These are phyloP conservation scores for Mesopsocus fuscifrons DNA, from an alignment of 2,888 invertebrate species.

Conservation along the genomic window DNA sequence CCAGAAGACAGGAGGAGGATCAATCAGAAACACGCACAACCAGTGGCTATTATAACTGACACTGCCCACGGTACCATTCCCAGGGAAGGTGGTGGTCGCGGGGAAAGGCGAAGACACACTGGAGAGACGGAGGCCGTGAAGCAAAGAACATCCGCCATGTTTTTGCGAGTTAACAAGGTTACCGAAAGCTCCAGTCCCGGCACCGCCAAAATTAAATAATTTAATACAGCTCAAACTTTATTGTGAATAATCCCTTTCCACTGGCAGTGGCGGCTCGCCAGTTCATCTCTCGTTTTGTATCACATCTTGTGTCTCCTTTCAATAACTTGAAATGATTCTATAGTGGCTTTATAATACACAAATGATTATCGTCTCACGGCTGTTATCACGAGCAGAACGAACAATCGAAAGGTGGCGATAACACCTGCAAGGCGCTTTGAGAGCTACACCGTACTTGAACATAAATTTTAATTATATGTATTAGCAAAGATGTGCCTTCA, in stretches of 20 bases:
- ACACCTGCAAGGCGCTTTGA: no score
- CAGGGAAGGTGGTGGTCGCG: neutral
- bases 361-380: no score
- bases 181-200: conserved; percentile 6
- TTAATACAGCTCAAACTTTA: conserved; percentile 10
- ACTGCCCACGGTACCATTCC: no score
- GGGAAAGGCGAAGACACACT: neutral
- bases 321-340: neutral
- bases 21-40: no score
- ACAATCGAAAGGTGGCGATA: no score
- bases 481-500: no score
- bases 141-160: conserved; percentile 10
- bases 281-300: neutral
- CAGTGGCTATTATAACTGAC: no score
- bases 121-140: conserved; percentile 1
- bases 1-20: no score
- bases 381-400: no score
- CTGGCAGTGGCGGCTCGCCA: neutral
- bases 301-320: conserved; percentile 1
- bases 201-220: conserved; percentile 9
- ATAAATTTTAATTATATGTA: no score
- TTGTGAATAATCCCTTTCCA: conserved; percentile 8
- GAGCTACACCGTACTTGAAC: no score
- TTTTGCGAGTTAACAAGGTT: conserved; percentile 10
- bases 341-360: no score